These are phyloP conservation scores for Oophaga pumilio DNA, from an alignment of 2,113 vertebrate species.

Conservation along the genomic window DNA sequence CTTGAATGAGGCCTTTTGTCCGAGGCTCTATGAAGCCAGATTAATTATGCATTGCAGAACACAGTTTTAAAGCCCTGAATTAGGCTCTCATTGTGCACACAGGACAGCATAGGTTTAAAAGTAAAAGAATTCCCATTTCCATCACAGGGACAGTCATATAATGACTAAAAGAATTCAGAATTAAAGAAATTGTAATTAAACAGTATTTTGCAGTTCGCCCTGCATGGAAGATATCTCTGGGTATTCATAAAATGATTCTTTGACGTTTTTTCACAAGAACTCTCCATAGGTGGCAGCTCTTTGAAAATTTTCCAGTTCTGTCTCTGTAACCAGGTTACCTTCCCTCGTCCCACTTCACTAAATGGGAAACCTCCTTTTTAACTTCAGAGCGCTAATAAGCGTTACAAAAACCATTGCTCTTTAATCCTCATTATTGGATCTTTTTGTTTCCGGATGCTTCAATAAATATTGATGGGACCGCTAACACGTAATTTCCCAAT, in stretches of 20 bases:
- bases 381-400: background rate
- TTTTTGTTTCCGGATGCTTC: background rate
- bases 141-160: constrained; percentile 71
- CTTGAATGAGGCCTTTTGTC: constrained; percentile 94
- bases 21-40: constrained; percentile 84
- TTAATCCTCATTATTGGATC: constrained; percentile 10
- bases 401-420: constrained; percentile 11
- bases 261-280: constrained; percentile 66
- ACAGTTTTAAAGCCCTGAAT: constrained; percentile 76
- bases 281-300: constrained; percentile 71
- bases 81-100: constrained; percentile 73
- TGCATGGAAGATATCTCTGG: constrained; percentile 71
- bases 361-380: constrained; percentile 51
- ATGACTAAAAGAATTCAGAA: constrained; percentile 72
- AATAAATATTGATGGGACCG: background rate
- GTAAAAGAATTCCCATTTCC: constrained; percentile 71
- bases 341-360: constrained; percentile 66
- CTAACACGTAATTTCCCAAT: background rate
- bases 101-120: constrained; percentile 71
- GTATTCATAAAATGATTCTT: constrained; percentile 68
- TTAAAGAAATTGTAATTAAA: constrained; percentile 74
- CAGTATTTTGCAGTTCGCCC: constrained; percentile 71
- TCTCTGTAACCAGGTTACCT: constrained; percentile 74
- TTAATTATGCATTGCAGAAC: constrained; percentile 94
- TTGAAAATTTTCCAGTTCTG: constrained; percentile 71